These are phyloP conservation scores for Hydrolagus affinis DNA, from an alignment of 2,113 vertebrate genomes.

Conservation along the genomic window DNA sequence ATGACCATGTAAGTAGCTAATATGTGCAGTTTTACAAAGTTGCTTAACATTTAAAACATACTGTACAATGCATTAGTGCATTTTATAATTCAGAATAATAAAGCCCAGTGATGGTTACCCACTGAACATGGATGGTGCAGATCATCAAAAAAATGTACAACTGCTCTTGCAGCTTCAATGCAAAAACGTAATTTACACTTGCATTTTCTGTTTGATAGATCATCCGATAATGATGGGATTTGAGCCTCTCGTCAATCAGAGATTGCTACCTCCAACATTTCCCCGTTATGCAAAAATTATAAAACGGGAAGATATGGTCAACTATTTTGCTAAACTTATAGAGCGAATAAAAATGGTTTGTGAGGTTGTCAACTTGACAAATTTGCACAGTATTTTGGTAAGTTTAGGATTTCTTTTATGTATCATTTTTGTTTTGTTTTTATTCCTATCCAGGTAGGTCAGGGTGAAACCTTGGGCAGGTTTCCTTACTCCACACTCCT, in stretches of 20 bases:
- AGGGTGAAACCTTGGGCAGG: no score
- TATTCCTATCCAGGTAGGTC: no score
- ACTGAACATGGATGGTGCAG: background rate
- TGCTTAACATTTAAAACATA: background rate
- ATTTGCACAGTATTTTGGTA: constrained; percentile 94
- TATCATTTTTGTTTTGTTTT: background rate
- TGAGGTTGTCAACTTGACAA: constrained; percentile 88
- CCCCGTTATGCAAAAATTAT: constrained; percentile 98
- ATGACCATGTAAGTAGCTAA: no score
- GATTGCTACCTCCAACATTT: constrained; percentile 90
- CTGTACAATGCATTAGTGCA: background rate
- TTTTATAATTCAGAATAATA: background rate
- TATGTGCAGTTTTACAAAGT: no score
- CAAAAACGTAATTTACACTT: background rate
- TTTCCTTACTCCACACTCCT: no score
- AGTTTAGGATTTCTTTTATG: constrained; percentile 38
- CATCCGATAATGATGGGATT: constrained; percentile 99
- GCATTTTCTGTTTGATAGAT: constrained; percentile 57
- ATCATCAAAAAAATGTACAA: background rate
- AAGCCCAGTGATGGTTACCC: background rate
- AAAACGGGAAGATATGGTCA: constrained; percentile 95
- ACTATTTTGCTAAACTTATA: constrained; percentile 90
- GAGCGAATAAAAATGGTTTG: constrained; percentile 95
- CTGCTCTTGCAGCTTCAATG: background rate
- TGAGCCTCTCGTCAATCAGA: constrained; percentile 95